Conservation (phyloP, 1,140 invertebrate genomes). For the Cherax quadricarinatus region DNA sequence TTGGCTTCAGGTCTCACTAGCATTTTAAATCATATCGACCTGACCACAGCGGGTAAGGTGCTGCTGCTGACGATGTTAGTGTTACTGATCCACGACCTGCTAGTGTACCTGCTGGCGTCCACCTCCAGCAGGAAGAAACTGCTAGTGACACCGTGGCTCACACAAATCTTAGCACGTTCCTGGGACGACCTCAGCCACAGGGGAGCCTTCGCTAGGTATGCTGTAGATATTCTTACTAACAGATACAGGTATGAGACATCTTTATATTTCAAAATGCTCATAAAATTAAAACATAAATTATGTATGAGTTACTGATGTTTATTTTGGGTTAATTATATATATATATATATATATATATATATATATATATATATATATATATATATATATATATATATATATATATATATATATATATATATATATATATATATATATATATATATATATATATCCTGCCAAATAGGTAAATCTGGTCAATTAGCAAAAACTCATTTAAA, state of each 20-base stretch:
- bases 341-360: no score
- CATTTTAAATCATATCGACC: background rate
- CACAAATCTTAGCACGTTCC: background rate
- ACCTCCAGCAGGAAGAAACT: conserved; percentile 46
- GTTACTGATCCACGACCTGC: conserved; percentile 25
- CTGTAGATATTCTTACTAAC: background rate
- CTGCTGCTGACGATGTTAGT: background rate
- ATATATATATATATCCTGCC: no score
- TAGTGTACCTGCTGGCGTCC: conserved; percentile 39
- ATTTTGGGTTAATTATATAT: no score
- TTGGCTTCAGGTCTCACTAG: background rate
- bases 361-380: no score
- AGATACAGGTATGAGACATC: no score
- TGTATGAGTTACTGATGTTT: background rate
- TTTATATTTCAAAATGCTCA: background rate
- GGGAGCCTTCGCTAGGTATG: conserved; percentile 18
- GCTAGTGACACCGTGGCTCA: conserved; percentile 36
- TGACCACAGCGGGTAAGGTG: background rate
- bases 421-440: no score
- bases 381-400: no score
- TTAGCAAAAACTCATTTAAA: no score
- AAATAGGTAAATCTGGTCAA: no score
- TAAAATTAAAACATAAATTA: background rate
- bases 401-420: no score
- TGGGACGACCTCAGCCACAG: conserved; percentile 23